Evolutionary conservation across 2,888 invertebrate genomes (phyloP), one percentile per base, ranked within the genome.

Genomic region (Thymelicus lineola): DNA sequence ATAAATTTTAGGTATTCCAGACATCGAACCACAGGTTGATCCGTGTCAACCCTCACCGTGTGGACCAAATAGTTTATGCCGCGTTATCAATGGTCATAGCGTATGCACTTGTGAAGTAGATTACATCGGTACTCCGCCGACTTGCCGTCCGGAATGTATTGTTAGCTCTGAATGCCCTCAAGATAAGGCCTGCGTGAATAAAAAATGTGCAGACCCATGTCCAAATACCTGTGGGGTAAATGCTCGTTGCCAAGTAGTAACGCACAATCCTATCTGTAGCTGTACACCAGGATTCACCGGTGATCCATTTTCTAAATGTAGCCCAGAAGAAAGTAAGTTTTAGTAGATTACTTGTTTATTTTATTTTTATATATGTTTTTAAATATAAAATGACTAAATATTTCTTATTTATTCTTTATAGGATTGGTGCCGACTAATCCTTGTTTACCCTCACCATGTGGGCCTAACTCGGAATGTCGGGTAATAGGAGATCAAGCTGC

Each of bases 191-290:
- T 98, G 98, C 83, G 95, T 97, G 65, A 96, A 96, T 77, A 96
- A 96, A 80, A 97, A 96, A 88, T 98, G 97, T 80, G 89, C 95
- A 72, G 96, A 97, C 85, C 97, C 97, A 10, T 97, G 97, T 82
- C 96, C 96, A 20, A 96, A 97, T 74, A 96, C 96, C 14, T 98
- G 97, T 81, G 97, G 97, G 57, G 87, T 95, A 61, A 97, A 97
- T 81, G 97, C 97, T 45, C 95, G 96, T 74, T 98, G 98, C 82
- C 96, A 96, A 89, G 97, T 97, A 62, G 95, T 97, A 66, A 97
- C 97, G 78, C 98, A 98, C 83, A 97, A 97, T 85, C 97, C 98
- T 46, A 96, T 97, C 79, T 98, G 98, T 88, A 97, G 96, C 82
- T 98, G 98, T 82, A 95, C 96, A 71, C 93, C 95, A 75, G 96